Conservation (phyloP, 2,797 vertebrate genomes). For the Scomberomorus guttatus region DNA sequence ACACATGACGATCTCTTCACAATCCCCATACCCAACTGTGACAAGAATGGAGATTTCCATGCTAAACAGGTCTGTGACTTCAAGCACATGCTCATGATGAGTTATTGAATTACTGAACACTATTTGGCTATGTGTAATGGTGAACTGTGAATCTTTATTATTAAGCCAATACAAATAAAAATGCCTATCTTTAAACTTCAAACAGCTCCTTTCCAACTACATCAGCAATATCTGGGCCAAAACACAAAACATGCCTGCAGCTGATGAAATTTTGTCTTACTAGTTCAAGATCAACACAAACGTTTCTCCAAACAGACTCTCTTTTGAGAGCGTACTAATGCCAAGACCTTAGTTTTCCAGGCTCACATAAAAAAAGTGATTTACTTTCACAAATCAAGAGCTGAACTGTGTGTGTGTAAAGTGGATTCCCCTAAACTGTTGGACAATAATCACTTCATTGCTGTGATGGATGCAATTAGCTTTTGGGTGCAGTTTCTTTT, state of each 20-base stretch:
- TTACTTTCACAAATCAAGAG: constrained; percentile 51
- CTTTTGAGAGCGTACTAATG: constrained; percentile 24
- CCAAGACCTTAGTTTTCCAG: constrained; percentile 66
- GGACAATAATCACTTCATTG: constrained; percentile 56
- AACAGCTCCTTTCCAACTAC: constrained; percentile 45
- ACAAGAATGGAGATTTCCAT: constrained; percentile 94
- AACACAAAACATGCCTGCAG: constrained; percentile 53
- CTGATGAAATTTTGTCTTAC: constrained; percentile 62
- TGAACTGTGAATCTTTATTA: constrained; percentile 44
- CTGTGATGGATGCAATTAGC: constrained; percentile 67
- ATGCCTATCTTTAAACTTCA: constrained; percentile 53
- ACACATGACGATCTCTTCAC: constrained; percentile 93
- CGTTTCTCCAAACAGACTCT: constrained; percentile 62
- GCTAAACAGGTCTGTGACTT: constrained; percentile 90
- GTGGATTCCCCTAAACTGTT: constrained; percentile 49
- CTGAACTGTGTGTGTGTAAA: constrained; percentile 37
- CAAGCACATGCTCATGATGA: background rate
- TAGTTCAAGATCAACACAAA: constrained; percentile 68
- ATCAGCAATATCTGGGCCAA: constrained; percentile 56
- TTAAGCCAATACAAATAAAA: constrained; percentile 57
- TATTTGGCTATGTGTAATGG: constrained; percentile 17
- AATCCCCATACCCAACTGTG: constrained; percentile 96
- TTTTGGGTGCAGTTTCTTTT: constrained; percentile 50
- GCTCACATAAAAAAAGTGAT: constrained; percentile 67
- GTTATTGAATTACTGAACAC: constrained; percentile 17